phyloP scores from a whole-genome alignment of 2,797 vertebrate species.

The Ibycter americanus region DNA sequence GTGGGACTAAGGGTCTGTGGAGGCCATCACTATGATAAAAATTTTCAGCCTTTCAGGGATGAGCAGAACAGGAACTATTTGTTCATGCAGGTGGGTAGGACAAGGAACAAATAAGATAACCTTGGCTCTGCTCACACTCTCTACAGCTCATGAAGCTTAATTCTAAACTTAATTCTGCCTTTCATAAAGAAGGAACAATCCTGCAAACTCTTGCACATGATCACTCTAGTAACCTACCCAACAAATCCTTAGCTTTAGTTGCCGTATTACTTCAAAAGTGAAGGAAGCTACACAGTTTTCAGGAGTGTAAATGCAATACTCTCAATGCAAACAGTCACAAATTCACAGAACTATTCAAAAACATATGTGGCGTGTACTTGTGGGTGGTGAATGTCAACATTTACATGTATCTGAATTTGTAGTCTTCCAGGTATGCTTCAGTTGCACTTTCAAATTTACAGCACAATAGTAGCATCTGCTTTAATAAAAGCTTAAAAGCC shows the following conservation, averaged over 20 bases:
- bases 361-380: not conserved
- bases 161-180: not conserved
- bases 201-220: not conserved
- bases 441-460: not conserved
- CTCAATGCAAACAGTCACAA: not conserved
- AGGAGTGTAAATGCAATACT: not conserved
- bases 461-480: not conserved
- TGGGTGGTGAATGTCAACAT: not conserved
- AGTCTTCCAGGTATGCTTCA: not conserved
- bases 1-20: not conserved
- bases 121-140: not conserved
- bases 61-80: not conserved
- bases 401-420: not conserved
- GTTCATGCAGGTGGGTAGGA: not conserved
- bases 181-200: not conserved
- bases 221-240: not conserved
- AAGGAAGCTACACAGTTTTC: not conserved
- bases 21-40: not conserved
- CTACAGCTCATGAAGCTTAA: not conserved
- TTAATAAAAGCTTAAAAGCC: not conserved
- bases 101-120: not conserved
- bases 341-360: not conserved
- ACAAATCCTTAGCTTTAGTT: not conserved
- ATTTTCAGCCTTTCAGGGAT: not conserved
- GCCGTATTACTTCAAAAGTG: not conserved